A percentile compares a stretch with the other conserved stretches of the same genome.
These are phyloP conservation scores for Aphelinus atriplicis DNA, from an alignment of 1,140 invertebrate species.

Conservation along the genomic window DNA sequence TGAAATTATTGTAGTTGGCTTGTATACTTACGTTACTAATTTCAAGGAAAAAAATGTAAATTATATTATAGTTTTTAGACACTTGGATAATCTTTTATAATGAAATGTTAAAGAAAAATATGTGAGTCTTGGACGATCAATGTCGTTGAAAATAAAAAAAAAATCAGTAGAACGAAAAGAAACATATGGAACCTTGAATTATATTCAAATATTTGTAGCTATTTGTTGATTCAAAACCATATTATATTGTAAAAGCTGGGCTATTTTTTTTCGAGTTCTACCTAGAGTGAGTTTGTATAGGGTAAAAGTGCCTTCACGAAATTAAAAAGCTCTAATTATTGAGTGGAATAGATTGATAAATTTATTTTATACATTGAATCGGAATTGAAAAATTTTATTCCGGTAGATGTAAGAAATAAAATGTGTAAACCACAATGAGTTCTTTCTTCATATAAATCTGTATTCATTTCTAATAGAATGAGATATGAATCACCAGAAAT, in stretches of 20 bases:
- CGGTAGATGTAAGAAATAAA: no score
- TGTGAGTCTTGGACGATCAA: slow-evolving; percentile 11
- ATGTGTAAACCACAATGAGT: no score
- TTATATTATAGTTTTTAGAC: background rate
- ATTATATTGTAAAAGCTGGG: slow-evolving; percentile 21
- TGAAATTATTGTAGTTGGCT: slow-evolving; percentile 12
- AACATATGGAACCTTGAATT: slow-evolving; percentile 21
- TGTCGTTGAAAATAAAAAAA: slow-evolving; percentile 22
- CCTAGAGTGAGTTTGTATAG: slow-evolving; percentile 47
- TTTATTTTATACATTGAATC: no score
- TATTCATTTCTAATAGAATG: no score
- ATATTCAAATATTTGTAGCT: slow-evolving; percentile 2
- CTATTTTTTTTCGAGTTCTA: slow-evolving; percentile 23
- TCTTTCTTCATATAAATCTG: no score
- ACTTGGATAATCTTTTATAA: slow-evolving; percentile 32
- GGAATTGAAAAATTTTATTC: no score
- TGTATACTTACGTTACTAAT: slow-evolving; percentile 27
- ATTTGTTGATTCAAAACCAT: background rate
- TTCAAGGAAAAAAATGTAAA: slow-evolving; percentile 8
- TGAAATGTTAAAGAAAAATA: slow-evolving; percentile 21
- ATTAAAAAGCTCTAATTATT: slow-evolving; percentile 45
- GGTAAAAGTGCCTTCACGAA: slow-evolving; percentile 59
- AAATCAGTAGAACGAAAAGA: slow-evolving; percentile 7
- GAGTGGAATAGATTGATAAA: background rate
- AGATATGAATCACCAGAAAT: background rate